Base-by-base conservation (phyloP, 1,140 invertebrate species). In the Lordiphosa mommai region DNA sequence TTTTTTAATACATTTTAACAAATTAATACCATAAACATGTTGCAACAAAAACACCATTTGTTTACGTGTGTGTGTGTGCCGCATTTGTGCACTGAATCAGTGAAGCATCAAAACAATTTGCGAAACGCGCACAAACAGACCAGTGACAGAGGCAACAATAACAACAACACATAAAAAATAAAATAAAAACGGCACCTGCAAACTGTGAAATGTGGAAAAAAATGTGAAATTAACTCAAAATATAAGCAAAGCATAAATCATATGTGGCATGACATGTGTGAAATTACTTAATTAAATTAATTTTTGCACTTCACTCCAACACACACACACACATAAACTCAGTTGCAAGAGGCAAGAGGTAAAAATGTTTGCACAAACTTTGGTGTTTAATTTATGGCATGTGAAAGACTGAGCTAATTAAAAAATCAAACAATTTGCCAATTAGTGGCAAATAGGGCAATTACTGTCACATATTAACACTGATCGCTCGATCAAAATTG, bases 281-380 rank as follows among this genome's bases (percentile, higher is more conserved):
- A 72, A 77, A 77, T 77, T 76, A 76, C 72, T 76, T 76, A 76
- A 76, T 76, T 61, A 63, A 76, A 76, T 76, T 77, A 76, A 76
- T 72, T 77, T 69, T 59, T 38, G 48, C 40, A 74, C 61, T 53
- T 49, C 48, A 51, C 53, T 30, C 58, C 38, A 14, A 50, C 14
- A 30, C 33, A 47, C 16, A 10, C 6, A 6, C 20, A 48, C 12
- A n/a, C 2, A n/a, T 13, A 14, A 16, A 33, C 6, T 36, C 4
- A 14, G 4, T 6, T 13, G 27, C 29, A 12, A 29, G 3, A 13
- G 2, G 9, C n/a, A 41, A 27, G n/a, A 1, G 6, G 6, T 33
- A 17, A 8, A 20, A 27, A 32, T 9, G 12, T 23, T 2, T 23
- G 5, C 43, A 55, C 58, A 27, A 63, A 72, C 68, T 58, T 23